A percentile compares a stretch with the other conserved stretches of the same genome.
Conservation (phyloP, 1,140 invertebrate species). For the Orussus abietinus region DNA sequence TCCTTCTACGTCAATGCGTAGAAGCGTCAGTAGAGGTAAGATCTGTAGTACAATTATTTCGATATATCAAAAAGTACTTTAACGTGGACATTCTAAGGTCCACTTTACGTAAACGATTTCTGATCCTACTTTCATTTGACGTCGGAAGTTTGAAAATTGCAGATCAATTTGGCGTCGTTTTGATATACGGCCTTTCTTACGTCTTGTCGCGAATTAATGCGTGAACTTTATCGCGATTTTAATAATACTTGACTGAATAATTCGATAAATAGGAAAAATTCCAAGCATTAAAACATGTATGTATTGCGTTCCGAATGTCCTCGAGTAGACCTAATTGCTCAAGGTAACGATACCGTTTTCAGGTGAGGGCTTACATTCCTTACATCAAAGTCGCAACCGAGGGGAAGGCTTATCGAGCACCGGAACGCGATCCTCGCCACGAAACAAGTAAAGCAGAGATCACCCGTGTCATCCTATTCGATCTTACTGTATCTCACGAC, state of each 20-base stretch:
- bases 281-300: constrained; percentile 1
- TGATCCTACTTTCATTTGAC: neutral
- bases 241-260: neutral
- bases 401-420: constrained; percentile 42
- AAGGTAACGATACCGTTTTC: constrained; percentile 14
- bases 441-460: constrained; percentile 47
- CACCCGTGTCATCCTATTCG: too few species aligned
- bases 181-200: neutral
- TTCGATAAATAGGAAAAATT: constrained; percentile 7
- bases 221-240: neutral
- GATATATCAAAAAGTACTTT: too few species aligned
- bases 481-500: too few species aligned
- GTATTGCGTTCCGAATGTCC: too few species aligned
- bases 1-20: constrained; percentile 42
- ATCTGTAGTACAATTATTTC: neutral
- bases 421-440: constrained; percentile 39
- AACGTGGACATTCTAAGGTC: too few species aligned
- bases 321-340: too few species aligned
- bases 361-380: constrained; percentile 48
- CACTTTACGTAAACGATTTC: neutral
- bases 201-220: constrained; percentile 4
- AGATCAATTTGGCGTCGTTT: neutral
- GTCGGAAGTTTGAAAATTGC: neutral
- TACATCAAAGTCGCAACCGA: constrained; percentile 49
- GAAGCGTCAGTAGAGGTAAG: constrained; percentile 43